Base-by-base conservation (phyloP, 1,140 invertebrate species). In the Papilio xuthus region DNA sequence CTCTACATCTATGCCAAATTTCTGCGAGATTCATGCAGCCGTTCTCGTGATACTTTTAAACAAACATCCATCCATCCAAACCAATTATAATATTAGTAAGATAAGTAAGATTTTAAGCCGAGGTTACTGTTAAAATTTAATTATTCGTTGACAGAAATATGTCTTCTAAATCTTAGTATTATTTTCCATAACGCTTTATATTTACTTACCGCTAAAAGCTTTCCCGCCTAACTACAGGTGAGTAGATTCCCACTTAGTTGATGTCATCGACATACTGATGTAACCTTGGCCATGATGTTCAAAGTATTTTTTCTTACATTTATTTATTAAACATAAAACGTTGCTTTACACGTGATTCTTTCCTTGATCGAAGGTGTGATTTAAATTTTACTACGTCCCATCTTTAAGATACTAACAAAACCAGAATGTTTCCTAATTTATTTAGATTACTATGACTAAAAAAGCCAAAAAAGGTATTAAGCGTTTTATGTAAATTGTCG, bases 251-350 rank as follows among this genome's bases (percentile, higher is more conserved):
- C 60, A 18, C 13, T 13, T 28, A 67, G 56, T 63, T 63, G 23
- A 63, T 67, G 60, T 67, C 60, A 67, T 67, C 60, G 60, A 67
- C 26, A 15, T 32, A 32, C 26, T 26, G 26, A 26, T 67, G 23
- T 18, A 15, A 67, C 26, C 60, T 67, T 28, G 60, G 60, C 60
- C 23, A 28, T 28, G 13, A 67, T 32, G 26, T 60, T 60, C 56
- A 60, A 26, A 67, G 26, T 67, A 15, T 32, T 28, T 13, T 15
- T 6, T 67, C 12, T 18, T 7, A 6, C 18, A 32, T 28, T 20
- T 53, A n/a, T 53, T n/a, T n/a, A n/a, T n/a, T n/a, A n/a, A n/a
- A n/a, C n/a, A n/a, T n/a, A n/a, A n/a, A n/a, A n/a, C n/a, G 4
- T 7, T n/a, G 9, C n/a, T 20, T 13, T 13, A 20, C n/a, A 20